Evolutionary conservation across 2,888 invertebrate genomes (phyloP).

Genomic region (Emmelina monodactyla): DNA sequence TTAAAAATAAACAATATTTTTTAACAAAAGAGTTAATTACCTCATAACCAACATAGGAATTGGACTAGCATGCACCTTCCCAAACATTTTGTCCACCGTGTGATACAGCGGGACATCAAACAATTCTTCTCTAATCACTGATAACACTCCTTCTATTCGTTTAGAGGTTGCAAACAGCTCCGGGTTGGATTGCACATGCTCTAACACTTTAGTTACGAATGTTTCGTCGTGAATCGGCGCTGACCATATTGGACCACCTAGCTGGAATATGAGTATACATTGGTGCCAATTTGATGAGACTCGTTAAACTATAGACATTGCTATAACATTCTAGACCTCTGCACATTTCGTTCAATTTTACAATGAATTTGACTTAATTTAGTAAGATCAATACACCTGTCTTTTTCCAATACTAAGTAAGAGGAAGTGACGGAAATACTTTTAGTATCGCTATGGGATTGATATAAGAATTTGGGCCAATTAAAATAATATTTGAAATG

Average conservation of each 20-base stretch:
- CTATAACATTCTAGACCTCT: too few relatives aligned
- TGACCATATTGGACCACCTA: constrained; percentile 96
- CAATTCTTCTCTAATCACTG: constrained; percentile 84
- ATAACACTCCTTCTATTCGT: constrained; percentile 81
- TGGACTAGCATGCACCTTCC: constrained; percentile 73
- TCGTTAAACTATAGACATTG: too few relatives aligned
- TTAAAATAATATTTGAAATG: too few relatives aligned
- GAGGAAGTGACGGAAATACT: neutral
- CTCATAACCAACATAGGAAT: constrained; percentile 75
- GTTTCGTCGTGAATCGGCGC: constrained; percentile 80
- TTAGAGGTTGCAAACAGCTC: constrained; percentile 72
- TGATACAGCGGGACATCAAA: constrained; percentile 88
- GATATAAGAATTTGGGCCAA: too few relatives aligned
- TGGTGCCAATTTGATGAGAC: too few relatives aligned
- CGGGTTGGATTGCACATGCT: constrained; percentile 41
- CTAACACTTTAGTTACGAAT: constrained; percentile 77
- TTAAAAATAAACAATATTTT: too few relatives aligned
- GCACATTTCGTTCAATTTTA: too few relatives aligned
- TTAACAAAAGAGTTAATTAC: constrained; percentile 32
- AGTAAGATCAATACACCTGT: too few relatives aligned
- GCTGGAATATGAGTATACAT: constrained; percentile 38
- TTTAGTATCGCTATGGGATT: too few relatives aligned
- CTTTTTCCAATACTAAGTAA: neutral
- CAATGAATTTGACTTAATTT: too few relatives aligned
- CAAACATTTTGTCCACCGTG: constrained; percentile 78